These are phyloP conservation scores for Scatophagus argus DNA, from an alignment of 2,113 vertebrate genomes.

Conservation along the genomic window DNA sequence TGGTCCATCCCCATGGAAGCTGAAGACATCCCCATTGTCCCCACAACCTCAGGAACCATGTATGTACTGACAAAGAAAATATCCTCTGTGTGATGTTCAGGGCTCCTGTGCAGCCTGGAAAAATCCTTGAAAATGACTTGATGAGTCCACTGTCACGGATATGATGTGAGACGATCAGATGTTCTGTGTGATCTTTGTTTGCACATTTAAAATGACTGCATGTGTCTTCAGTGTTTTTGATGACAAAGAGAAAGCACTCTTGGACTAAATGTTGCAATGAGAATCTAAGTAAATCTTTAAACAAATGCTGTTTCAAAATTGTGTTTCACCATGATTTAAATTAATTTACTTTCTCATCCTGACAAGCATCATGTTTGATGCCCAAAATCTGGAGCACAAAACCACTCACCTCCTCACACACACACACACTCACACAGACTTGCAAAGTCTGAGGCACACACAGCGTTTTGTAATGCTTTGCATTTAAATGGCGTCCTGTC, in stretches of 20 bases:
- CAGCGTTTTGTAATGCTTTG: no score
- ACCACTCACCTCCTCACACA: background rate
- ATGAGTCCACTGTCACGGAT: background rate
- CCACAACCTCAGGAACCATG: conserved; percentile 98
- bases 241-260: background rate
- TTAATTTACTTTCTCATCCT: no score
- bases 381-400: background rate
- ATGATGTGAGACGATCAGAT: no score
- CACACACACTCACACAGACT: no score
- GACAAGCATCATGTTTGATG: background rate
- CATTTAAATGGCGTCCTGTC: background rate
- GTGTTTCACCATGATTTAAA: no score
- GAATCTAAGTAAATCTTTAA: no score
- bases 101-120: background rate
- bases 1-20: conserved; percentile 98
- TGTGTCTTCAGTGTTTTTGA: background rate
- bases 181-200: background rate
- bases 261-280: background rate
- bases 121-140: background rate
- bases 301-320: no score
- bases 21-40: conserved; percentile 98
- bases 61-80: conserved; percentile 73
- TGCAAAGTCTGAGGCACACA: background rate
- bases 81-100: background rate
- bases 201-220: background rate